Evolutionary conservation across 2,113 vertebrate genomes (phyloP).

Genomic region (Danionella cerebrum): DNA sequence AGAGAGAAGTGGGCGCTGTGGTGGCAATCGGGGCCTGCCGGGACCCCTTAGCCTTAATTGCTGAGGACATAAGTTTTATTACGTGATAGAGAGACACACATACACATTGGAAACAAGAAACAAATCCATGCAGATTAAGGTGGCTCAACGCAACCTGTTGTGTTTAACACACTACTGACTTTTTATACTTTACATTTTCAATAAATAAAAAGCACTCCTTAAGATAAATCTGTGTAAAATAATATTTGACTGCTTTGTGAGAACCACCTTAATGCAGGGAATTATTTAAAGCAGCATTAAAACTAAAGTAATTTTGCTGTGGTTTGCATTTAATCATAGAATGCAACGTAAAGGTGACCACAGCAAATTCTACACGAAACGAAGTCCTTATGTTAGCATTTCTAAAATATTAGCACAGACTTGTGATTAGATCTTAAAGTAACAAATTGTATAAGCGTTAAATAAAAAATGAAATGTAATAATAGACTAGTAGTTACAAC

Average conservation of each 20-base stretch:
- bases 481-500: no score
- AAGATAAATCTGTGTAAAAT: background rate
- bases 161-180: background rate
- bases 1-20: conserved; percentile 85
- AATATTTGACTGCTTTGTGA: no score
- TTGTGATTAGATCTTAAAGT: background rate
- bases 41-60: conserved; percentile 95
- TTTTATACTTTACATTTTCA: background rate
- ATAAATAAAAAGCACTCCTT: background rate
- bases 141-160: conserved; percentile 60
- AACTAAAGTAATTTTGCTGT: conserved; percentile 31
- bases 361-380: conserved; percentile 56
- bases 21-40: conserved; percentile 90
- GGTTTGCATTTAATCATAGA: conserved; percentile 13
- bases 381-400: conserved; percentile 38
- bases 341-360: conserved; percentile 32
- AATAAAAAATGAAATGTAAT: no score
- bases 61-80: conserved; percentile 97
- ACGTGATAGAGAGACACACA: conserved; percentile 97
- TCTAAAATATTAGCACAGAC: background rate
- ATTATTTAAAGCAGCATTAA: conserved; percentile 23
- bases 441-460: no score
- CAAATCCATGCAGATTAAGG: conserved; percentile 79
- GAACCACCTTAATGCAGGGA: conserved; percentile 48
- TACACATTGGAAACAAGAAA: conserved; percentile 86